Evolutionary conservation across 2,888 invertebrate genomes (phyloP).

Genomic region (Agriotes lineatus): DNA sequence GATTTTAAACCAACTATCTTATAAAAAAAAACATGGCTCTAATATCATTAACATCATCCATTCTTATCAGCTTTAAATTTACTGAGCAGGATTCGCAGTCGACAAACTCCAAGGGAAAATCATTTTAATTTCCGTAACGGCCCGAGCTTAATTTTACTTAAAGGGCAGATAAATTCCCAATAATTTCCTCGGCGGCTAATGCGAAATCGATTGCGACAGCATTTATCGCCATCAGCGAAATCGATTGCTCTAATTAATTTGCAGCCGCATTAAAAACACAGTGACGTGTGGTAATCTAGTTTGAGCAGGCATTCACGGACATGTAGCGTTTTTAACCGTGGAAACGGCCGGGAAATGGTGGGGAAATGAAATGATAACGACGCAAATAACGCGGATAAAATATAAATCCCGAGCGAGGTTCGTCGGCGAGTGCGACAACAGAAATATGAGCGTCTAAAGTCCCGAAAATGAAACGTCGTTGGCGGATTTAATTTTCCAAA

Average conservation of each 20-base stretch:
- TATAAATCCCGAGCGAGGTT: neutral
- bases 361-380: neutral
- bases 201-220: neutral
- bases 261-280: neutral
- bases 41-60: too few species aligned
- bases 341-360: neutral
- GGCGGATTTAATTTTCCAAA: too few species aligned
- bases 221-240: slow-evolving; percentile 2
- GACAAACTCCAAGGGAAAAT: too few species aligned
- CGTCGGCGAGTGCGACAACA: too few species aligned
- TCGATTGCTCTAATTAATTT: slow-evolving; percentile 11
- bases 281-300: neutral
- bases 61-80: too few species aligned
- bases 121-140: slow-evolving; percentile 9
- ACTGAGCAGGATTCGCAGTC: too few species aligned
- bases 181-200: neutral
- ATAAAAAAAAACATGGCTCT: too few species aligned
- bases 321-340: neutral
- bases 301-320: neutral
- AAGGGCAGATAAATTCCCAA: neutral
- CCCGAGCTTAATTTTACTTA: neutral
- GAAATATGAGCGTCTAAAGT: too few species aligned
- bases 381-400: neutral
- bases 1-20: too few species aligned
- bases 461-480: too few species aligned